These are phyloP conservation scores for Papilio dardanus DNA, from an alignment of 1,140 invertebrate genomes.

Conservation along the genomic window DNA sequence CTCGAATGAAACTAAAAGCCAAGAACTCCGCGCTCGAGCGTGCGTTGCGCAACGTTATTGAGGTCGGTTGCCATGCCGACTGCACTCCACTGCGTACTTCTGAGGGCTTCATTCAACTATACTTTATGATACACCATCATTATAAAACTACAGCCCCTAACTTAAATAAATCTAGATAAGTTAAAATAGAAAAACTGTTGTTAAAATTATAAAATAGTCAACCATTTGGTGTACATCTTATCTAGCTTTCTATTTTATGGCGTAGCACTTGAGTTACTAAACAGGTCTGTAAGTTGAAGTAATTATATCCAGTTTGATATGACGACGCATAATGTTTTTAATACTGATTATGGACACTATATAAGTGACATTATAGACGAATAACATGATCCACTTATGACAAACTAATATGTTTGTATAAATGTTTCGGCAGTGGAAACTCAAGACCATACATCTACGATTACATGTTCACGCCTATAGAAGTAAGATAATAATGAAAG, in stretches of 20 bases:
- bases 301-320: not conserved
- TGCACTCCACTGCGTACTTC: conserved; percentile 5
- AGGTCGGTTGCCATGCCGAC: conserved; percentile 5
- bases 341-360: not conserved
- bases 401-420: too few species aligned
- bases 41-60: conserved; percentile 8
- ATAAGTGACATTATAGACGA: too few species aligned
- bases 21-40: not conserved
- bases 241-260: not conserved
- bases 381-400: too few species aligned
- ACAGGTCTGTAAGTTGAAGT: not conserved
- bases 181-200: not conserved
- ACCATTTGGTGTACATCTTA: not conserved
- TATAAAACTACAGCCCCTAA: not conserved
- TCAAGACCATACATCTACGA: not conserved
- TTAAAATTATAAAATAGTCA: not conserved
- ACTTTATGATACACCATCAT: not conserved
- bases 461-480: not conserved
- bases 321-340: not conserved
- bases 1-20: conserved; percentile 8
- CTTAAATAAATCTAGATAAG: not conserved
- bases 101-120: conserved; percentile 9
- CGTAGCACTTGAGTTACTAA: not conserved
- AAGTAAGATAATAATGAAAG: conserved; percentile 2
- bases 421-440: too few species aligned